These are phyloP conservation scores for Acyrthosiphon pisum DNA, from an alignment of 1,140 invertebrate genomes.

Conservation along the genomic window DNA sequence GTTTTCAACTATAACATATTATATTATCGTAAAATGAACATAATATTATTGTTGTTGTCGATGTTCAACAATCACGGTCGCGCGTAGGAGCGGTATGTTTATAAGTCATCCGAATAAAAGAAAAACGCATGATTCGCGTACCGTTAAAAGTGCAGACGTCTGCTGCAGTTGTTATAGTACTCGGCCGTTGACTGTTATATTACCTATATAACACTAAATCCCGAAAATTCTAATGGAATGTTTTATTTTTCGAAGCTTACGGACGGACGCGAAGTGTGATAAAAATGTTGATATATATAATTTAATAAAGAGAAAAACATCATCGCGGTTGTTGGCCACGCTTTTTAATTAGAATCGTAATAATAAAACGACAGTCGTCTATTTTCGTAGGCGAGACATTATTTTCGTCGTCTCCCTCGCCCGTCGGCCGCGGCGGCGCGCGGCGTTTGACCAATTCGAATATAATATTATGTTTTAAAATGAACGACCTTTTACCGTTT, in stretches of 20 bases:
- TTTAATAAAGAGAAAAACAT: constrained; percentile 10
- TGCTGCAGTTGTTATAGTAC: not conserved
- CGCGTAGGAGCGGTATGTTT: not conserved
- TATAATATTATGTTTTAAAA: not conserved
- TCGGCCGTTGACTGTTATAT: not conserved
- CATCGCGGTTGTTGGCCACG: constrained; percentile 18
- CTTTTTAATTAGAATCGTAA: constrained; percentile 35
- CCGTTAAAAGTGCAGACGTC: not conserved
- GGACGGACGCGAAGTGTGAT: not conserved
- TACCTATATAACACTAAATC: not conserved
- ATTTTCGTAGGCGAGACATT: constrained; percentile 20
- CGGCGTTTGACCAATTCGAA: constrained; percentile 14
- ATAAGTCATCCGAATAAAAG: not conserved
- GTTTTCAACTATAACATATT: not conserved
- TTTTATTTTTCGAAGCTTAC: not conserved
- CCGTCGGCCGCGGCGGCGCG: too few relatives aligned
- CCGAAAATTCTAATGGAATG: not conserved
- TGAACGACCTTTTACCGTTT: not conserved
- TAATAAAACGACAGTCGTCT: constrained; percentile 14
- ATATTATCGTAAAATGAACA: not conserved
- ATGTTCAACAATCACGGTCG: too few relatives aligned
- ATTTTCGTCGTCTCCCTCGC: not conserved
- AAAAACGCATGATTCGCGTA: not conserved
- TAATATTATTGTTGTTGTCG: not conserved
- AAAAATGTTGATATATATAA: constrained; percentile 18